Percentiles rank a stretch among this genome's conserved stretches.
phyloP scores from a whole-genome alignment of 2,888 invertebrate species.

The Dolichomitus sp. region DNA sequence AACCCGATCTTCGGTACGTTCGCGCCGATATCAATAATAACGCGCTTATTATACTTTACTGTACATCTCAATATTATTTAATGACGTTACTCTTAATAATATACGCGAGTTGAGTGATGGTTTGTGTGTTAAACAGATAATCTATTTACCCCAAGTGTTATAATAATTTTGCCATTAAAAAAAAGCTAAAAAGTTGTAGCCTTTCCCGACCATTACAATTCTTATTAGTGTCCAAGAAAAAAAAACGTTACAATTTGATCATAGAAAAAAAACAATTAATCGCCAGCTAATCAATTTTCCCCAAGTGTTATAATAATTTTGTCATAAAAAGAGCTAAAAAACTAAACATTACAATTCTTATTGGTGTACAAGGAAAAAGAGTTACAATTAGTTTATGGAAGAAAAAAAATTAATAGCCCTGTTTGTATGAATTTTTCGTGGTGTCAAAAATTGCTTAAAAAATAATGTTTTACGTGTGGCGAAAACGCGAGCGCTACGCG shows the following conservation, averaged over 20 bases:
- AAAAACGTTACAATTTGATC: background rate
- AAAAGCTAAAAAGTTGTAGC: background rate
- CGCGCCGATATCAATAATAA: background rate
- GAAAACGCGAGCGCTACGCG: background rate
- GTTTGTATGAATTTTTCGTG: background rate
- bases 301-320: background rate
- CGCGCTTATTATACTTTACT: background rate
- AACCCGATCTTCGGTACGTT: constrained; percentile 15
- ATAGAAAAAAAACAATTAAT: background rate
- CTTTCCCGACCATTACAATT: background rate
- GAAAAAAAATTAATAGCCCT: background rate
- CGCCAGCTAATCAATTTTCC: background rate
- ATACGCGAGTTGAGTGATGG: background rate
- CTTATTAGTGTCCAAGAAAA: background rate
- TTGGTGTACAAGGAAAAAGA: too few species aligned
- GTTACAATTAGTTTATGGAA: background rate
- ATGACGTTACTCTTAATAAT: background rate
- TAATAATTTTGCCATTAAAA: background rate
- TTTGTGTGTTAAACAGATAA: background rate
- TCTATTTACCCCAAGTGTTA: background rate
- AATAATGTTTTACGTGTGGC: constrained; percentile 5
- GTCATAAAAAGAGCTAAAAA: background rate
- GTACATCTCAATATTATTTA: constrained; percentile 5
- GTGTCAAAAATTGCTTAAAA: background rate
- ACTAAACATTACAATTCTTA: background rate